Evolutionary conservation across 2,113 vertebrate genomes (phyloP), one percentile per base, ranked within the genome.

Genomic region (Cettia cetti): DNA sequence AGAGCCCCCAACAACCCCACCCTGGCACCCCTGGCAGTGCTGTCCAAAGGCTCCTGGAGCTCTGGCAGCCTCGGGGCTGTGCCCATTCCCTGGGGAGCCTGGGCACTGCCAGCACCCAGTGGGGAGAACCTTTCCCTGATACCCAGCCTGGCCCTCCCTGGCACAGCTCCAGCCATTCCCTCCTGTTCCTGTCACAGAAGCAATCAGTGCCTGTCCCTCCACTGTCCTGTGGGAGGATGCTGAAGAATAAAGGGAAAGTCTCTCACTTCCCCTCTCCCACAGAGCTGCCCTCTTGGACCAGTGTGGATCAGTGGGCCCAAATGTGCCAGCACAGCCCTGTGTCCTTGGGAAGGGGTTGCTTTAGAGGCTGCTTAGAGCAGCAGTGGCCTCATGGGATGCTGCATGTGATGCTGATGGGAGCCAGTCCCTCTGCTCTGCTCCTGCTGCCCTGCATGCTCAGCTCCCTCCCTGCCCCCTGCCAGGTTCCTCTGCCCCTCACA

Each of bases 81-180:
- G 74, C 6, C 74, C 84, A 30, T 39, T n/a, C 65, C 84, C 65
- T 79, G 72, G 72, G 71, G 26, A 68, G 82, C 71, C 71, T 76
- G 75, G 20, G 24, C 85, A 70, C n/a, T 63, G 85, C 56, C 65
- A 79, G 35, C 40, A 56, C 65, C 59, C 30, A 21, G 11, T 63
- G 75, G 47, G 44, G 56, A 49, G 13, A 49, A 3, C n/a, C 24
- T 71, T 54, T 4, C 6, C 42, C 56, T 64, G 24, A 15, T 0
- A 0, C 8, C 56, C 75, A 64, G 1, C 26, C 42, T 56, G 10
- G 42, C 0, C 40, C 63, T 15, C 6, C 11, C 63, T 39, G 64
- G 0, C 37, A 18, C 39, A 69, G 2, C 39, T 53, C 3, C 63
- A 60, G 54, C 45, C 7, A 0, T 33, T 10, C 47, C 44, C 31